These are phyloP conservation scores for Triops cancriformis DNA, from an alignment of 1,140 invertebrate species.

Conservation along the genomic window DNA sequence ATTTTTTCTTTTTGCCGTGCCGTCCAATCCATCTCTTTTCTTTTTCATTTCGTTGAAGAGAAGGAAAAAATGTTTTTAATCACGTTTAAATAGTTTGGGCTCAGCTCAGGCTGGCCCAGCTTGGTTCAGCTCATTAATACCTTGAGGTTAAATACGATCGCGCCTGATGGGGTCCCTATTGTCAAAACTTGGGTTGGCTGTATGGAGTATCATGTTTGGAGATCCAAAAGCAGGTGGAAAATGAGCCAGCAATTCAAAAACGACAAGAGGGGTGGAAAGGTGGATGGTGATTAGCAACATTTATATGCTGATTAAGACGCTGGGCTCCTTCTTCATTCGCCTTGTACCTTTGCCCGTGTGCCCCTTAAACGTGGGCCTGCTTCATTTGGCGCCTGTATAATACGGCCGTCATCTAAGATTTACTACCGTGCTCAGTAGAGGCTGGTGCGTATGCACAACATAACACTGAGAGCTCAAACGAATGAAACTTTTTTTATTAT, in stretches of 20 bases:
- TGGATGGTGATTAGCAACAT: conserved; percentile 10
- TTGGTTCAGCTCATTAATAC: neutral
- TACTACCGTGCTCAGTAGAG: neutral
- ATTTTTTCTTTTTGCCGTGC: too few relatives aligned
- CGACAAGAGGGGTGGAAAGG: neutral
- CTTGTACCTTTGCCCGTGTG: neutral
- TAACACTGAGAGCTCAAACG: neutral
- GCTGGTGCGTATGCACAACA: neutral
- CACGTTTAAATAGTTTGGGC: neutral
- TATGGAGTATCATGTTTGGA: neutral
- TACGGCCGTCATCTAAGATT: conserved; percentile 1
- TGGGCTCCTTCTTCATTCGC: neutral
- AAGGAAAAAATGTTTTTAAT: too few relatives aligned
- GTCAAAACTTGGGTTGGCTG: neutral
- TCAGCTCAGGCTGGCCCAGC: too few relatives aligned
- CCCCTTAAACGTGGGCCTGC: neutral
- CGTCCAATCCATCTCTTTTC: too few relatives aligned
- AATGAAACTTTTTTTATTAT: neutral
- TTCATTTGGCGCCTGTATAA: conserved; percentile 13
- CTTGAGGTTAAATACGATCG: neutral
- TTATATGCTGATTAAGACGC: conserved; percentile 14
- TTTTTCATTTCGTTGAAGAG: too few relatives aligned
- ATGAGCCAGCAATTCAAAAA: neutral
- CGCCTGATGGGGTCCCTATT: neutral
- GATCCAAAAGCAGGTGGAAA: neutral